Evolutionary conservation across 2,888 invertebrate species (phyloP), one percentile per base, ranked within the genome.

Genomic region (Thecocarcelia acutangulata): DNA sequence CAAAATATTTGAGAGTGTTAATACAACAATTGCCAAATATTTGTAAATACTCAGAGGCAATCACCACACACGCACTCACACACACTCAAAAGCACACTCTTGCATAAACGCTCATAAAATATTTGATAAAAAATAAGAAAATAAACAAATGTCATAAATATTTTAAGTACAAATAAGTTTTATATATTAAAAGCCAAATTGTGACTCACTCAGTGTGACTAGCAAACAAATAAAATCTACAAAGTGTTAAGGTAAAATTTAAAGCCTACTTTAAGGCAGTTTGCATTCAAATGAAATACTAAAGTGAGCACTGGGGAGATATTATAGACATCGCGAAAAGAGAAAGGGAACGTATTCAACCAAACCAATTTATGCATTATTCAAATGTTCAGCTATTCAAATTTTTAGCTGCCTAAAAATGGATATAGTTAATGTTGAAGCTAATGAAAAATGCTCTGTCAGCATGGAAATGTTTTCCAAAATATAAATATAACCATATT

Each of bases 11-110:
- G 24, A 33, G 64, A 66, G 70, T 64, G 77, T 78, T 78, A 72
- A 64, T 78, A 72, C 64, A 72, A 33, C 72, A 78, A 78, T 66
- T 72, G 78, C 44, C 59, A 78, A 78, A 78, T 72, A 72, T 72
- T 58, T 78, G 64, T 21, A 37, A 63, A 37, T 19, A 28, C 6
- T 28, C 33, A 8, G 8, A 3, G 33, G 33, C n/a, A 46, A n/a
- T n/a, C n/a, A n/a, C n/a, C 46, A 46, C 46, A 46, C 19, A 58
- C 15, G n/a, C 33, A 37, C 12, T 12, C 17, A 24, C 17, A 72
- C 44, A 40, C 5, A 70, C 9, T n/a, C n/a, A n/a, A n/a, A n/a
- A n/a, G n/a, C n/a, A 40, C 40, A 59, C 1, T 12, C 2, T 4
- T 17, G 11, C 24, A 66, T 40, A 40, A 12, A 12, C 28, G 12